Base-by-base conservation (phyloP, 2,888 invertebrate genomes). In the Campopleginae sp. region DNA sequence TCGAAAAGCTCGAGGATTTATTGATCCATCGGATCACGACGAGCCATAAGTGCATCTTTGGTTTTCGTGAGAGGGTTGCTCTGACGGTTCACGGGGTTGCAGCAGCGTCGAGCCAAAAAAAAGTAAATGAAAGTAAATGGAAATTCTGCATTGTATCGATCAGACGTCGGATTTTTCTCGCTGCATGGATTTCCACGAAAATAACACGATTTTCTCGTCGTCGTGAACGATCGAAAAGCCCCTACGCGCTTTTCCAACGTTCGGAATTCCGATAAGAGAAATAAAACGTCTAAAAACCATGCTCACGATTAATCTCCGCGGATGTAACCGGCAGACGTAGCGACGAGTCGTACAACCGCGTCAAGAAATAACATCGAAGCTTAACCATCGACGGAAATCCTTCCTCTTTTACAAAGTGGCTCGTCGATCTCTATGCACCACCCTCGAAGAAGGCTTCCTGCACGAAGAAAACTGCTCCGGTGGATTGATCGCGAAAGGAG, bases 401-500 rank as follows among this genome's bases (percentile, higher is more conserved):
- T 51, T 46, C 31, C 70, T 33, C 33, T 33, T 71, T 12, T 31
- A 71, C 46, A 27, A 58, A 27, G 58, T 27, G n/a, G 51, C 31
- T 48, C 19, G 19, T 31, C n/a, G 48, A 31, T 23, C 48, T 46
- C 68, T 33, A 33, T 48, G 33, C 27, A 70, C 33, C 70, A 31
- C 31, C 46, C 51, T 51, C 17, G 48, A 71, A n/a, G 48, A 71
- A n/a, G 33, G 14, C 23, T 51, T 17, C 23, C 58, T 23, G 58
- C 68, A 74, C 78, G 33, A 70, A 79, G 74, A 82, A 82, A 72
- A 82, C 51, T 51, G 54, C 54, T 71, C 72, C 46, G 38, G 23
- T 54, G 33, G 82, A 74, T 82, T 82, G 72, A 72, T 82, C 74
- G 72, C 71, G 33, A 74, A 68, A 68, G 65, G 31, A 78, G 58